Evolutionary conservation across 2,888 invertebrate genomes (phyloP).

Genomic region (Pseudococcus jackbeardsleyi): DNA sequence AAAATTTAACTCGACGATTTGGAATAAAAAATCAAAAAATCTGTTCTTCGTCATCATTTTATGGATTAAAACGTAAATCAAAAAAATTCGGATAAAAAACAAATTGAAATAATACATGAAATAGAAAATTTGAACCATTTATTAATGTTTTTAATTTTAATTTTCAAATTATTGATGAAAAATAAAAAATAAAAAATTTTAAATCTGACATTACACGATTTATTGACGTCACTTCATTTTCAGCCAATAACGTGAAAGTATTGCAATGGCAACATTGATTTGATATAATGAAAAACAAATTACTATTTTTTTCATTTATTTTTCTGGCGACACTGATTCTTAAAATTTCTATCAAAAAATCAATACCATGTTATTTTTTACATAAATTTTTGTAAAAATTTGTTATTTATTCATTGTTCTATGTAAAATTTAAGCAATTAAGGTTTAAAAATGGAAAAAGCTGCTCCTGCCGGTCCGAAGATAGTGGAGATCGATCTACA

Average conservation of each 20-base stretch:
- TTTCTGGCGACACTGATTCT: not conserved
- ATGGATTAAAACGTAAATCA: too few species aligned
- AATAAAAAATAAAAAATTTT: too few species aligned
- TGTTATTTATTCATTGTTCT: conserved; percentile 7
- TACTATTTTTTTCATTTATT: not conserved
- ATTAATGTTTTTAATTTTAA: too few species aligned
- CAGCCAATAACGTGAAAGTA: too few species aligned
- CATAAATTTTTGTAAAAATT: not conserved
- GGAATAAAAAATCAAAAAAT: too few species aligned
- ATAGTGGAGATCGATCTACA: conserved; percentile 81
- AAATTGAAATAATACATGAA: too few species aligned
- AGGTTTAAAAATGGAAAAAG: conserved; percentile 45
- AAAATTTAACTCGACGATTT: not conserved
- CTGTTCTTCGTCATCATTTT: too few species aligned
- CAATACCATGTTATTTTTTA: conserved; percentile 37
- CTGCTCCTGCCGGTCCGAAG: conserved; percentile 37
- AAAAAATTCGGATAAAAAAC: too few species aligned
- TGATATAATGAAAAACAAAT: not conserved
- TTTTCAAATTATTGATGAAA: too few species aligned
- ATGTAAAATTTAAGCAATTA: conserved; percentile 7
- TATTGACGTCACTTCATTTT: too few species aligned
- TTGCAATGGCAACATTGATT: not conserved
- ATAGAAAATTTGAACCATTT: too few species aligned
- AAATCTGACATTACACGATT: too few species aligned
- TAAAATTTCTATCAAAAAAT: not conserved